These are phyloP conservation scores for Clepsis dumicolana DNA, from an alignment of 2,888 invertebrate genomes.

Conservation along the genomic window DNA sequence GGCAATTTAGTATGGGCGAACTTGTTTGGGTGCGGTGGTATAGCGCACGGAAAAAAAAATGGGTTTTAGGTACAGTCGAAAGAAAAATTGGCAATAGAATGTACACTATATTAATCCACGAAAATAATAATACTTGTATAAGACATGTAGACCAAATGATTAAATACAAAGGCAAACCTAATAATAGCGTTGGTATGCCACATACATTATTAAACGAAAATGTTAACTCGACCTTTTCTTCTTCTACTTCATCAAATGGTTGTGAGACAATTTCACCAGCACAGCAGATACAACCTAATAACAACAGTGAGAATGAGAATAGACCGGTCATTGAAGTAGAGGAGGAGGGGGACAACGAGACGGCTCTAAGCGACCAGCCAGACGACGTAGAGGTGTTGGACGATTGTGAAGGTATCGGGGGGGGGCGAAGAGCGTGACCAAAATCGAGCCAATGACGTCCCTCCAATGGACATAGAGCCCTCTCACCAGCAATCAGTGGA, in stretches of 20 bases:
- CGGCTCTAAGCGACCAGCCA: too few relatives aligned
- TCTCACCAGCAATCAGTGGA: background rate
- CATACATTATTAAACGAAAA: background rate
- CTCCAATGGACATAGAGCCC: too few relatives aligned
- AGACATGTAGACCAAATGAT: constrained; percentile 41
- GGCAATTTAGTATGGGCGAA: constrained; percentile 17
- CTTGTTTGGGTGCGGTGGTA: constrained; percentile 44
- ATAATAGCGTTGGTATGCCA: background rate
- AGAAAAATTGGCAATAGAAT: constrained; percentile 43
- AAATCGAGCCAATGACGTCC: too few relatives aligned
- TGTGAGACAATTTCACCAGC: too few relatives aligned
- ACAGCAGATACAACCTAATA: too few relatives aligned
- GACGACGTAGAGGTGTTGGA: too few relatives aligned
- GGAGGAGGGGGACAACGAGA: too few relatives aligned
- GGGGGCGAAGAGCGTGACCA: too few relatives aligned
- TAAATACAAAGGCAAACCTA: constrained; percentile 18
- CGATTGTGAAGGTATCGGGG: too few relatives aligned
- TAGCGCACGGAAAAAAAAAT: constrained; percentile 36
- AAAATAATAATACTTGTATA: constrained; percentile 15
- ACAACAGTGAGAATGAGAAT: too few relatives aligned
- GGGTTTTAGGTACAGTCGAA: constrained; percentile 36
- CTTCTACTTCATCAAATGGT: background rate
- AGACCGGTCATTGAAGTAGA: too few relatives aligned
- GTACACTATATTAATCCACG: constrained; percentile 29
- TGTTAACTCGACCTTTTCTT: background rate